These are phyloP conservation scores for Puffinus mauretanicus DNA, from an alignment of 2,113 vertebrate species.

Conservation along the genomic window DNA sequence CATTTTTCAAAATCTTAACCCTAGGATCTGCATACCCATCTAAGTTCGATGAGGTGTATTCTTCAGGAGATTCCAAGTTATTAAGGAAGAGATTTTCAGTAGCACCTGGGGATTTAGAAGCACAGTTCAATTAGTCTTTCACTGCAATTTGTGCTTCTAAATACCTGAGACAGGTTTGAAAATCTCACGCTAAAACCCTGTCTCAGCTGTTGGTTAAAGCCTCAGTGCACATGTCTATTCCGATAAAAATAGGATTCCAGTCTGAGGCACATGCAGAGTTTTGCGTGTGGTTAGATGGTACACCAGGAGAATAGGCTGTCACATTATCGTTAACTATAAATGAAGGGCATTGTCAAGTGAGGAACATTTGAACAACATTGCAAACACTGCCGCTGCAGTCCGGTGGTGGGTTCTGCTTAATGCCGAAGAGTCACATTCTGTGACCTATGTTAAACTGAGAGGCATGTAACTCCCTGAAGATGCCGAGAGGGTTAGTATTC, in stretches of 20 bases:
- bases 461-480: not conserved
- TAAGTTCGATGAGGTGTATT: constrained; percentile 53
- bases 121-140: constrained; percentile 63
- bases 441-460: not conserved
- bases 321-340: constrained; percentile 49
- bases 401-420: not conserved
- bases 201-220: constrained; percentile 61
- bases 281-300: constrained; percentile 1
- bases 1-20: constrained; percentile 43
- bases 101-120: constrained; percentile 60
- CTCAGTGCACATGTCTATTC: constrained; percentile 61
- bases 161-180: constrained; percentile 67
- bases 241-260: constrained; percentile 50
- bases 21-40: constrained; percentile 44
- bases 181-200: constrained; percentile 48
- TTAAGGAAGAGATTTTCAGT: constrained; percentile 58
- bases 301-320: constrained; percentile 53
- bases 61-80: constrained; percentile 56
- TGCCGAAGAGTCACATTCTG: not conserved
- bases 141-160: constrained; percentile 57
- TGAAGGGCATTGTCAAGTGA: constrained; percentile 50
- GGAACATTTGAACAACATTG: not conserved
- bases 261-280: constrained; percentile 23
- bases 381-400: rapidly evolving
- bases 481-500: not conserved